Conservation (phyloP, 2,797 vertebrate genomes). For the Meda fulgida region DNA sequence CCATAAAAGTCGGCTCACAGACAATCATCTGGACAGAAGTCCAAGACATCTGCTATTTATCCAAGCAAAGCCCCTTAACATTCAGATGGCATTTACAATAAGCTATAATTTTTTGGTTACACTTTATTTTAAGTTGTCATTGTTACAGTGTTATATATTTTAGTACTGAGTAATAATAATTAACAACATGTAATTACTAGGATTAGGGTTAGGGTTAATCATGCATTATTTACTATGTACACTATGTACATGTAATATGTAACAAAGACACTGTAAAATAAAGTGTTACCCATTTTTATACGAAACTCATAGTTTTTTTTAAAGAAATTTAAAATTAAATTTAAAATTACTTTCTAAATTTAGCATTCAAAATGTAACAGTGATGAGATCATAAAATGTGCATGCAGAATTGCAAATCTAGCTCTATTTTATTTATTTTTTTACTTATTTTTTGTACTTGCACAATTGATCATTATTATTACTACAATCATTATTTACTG, state of each 20-base stretch:
- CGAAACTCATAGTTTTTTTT: neutral
- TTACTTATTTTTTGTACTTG: neutral
- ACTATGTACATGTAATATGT: too few species aligned
- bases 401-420: neutral
- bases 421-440: neutral
- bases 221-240: too few species aligned
- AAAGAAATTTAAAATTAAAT: neutral
- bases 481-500: neutral
- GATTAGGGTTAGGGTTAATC: too few species aligned
- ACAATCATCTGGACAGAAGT: neutral
- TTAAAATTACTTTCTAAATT: neutral
- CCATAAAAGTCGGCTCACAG: neutral
- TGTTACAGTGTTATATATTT: too few species aligned
- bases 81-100: too few species aligned
- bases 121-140: too few species aligned
- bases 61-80: neutral
- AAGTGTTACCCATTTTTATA: neutral
- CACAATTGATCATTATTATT: neutral
- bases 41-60: neutral
- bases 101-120: too few species aligned
- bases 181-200: too few species aligned
- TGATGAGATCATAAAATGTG: neutral
- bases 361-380: neutral
- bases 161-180: too few species aligned
- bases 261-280: too few species aligned